Conservation (phyloP, 2,888 invertebrate species). For the Spatulosminthurus flaviceps region DNA sequence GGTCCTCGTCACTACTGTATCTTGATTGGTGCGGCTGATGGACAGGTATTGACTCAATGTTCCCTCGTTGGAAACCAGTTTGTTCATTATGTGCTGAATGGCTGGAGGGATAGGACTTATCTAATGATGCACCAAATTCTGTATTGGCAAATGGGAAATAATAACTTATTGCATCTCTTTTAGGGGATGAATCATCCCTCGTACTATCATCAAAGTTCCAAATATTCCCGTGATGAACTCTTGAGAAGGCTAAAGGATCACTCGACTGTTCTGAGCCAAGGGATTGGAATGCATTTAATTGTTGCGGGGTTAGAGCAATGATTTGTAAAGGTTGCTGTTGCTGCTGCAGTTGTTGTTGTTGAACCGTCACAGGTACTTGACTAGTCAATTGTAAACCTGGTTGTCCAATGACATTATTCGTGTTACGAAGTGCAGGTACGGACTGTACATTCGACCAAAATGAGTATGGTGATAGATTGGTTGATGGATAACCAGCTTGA, state of each 20-base stretch:
- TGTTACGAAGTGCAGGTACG: slow-evolving; percentile 37
- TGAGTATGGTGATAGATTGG: slow-evolving; percentile 34
- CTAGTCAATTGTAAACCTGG: slow-evolving; percentile 42
- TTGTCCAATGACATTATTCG: slow-evolving; percentile 38
- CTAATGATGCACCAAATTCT: slow-evolving; percentile 38
- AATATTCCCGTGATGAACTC: slow-evolving; percentile 45
- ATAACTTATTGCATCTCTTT: slow-evolving; percentile 19
- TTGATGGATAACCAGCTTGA: slow-evolving; percentile 29
- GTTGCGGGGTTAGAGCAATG: too few species aligned
- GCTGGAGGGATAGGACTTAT: not conserved
- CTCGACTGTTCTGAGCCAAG: not conserved
- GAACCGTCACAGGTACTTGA: not conserved
- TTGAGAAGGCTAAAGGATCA: slow-evolving; percentile 39
- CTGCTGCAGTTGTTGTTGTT: slow-evolving; percentile 2
- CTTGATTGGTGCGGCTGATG: not conserved
- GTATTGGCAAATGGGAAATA: slow-evolving; percentile 39
- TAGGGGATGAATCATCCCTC: slow-evolving; percentile 6
- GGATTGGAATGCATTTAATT: not conserved
- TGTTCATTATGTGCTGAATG: not conserved
- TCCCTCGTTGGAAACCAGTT: slow-evolving; percentile 59
- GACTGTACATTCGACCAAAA: slow-evolving; percentile 44
- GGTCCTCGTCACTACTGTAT: not conserved
- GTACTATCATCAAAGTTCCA: slow-evolving; percentile 49
- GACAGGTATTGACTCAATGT: slow-evolving; percentile 55
- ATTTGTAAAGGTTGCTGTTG: not conserved